Base-by-base conservation (phyloP, 2,113 vertebrate species). In the Petroica traversi region DNA sequence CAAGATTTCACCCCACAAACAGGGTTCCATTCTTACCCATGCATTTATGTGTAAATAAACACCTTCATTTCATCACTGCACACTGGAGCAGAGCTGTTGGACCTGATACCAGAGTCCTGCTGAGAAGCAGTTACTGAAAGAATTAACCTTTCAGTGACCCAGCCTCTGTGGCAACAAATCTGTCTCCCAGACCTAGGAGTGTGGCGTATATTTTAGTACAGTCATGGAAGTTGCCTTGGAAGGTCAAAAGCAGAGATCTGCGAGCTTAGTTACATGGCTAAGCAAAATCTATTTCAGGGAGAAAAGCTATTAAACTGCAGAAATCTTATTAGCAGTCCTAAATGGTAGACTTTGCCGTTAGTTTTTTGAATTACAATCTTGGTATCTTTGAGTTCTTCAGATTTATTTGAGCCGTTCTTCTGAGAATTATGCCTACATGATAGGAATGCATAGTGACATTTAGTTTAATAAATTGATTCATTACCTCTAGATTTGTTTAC, bases 401-500 rank as follows among this genome's bases (percentile, higher is more conserved):
- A 43, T 46, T 74, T 86, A 71, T 80, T 93, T 68, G 66, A 77
- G 82, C 46, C 46, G 20, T 88, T 93, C 85, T 49, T 80, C 41
- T 63, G 91, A 88, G 88, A 95, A 67, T 92, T 91, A 31, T 43
- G 79, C 59, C n/a, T 74, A 15, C 38, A 8, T 6, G 10, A 55
- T 88, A 41, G 58, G 85, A 95, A 88, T 73, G 29, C 55, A 54
- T 14, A 66, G 85, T 90, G 75, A 92, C 54, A 79, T 90, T 95
- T 92, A 55, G 64, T 78, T 92, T 94, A 82, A 79, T 93, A 38
- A 31, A 93, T 74, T 54, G 76, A 85, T 95, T 88, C 58, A 88
- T 94, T 94, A 92, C 29, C 45, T 82, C 71, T 64, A 82, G 78
- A 83, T 94, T 87, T 94, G 62, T 95, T 96, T 95, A 92, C 71